These are phyloP conservation scores for Eublepharis macularius DNA, from an alignment of 2,113 vertebrate species.

Conservation along the genomic window DNA sequence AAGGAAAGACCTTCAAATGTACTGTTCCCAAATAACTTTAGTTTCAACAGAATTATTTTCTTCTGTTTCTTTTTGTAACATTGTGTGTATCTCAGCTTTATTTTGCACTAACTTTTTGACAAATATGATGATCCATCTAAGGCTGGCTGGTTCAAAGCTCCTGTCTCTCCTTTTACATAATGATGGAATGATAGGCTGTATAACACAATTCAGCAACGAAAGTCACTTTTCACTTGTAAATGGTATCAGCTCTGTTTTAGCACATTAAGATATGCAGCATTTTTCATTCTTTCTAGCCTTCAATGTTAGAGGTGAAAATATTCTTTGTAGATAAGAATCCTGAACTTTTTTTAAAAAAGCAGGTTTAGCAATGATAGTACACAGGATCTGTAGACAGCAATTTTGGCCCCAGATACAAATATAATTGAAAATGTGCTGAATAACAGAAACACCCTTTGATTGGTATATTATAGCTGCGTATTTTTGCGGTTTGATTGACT, in stretches of 20 bases:
- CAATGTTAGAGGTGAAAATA: background rate
- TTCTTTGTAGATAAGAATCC: background rate
- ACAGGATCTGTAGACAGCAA: background rate
- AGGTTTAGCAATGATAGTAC: background rate
- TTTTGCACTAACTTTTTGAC: constrained; percentile 34
- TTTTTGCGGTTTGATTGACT: background rate
- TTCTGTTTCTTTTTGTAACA: background rate
- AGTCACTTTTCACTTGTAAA: constrained; percentile 4
- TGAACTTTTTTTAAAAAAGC: background rate
- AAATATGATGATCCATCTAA: constrained; percentile 11
- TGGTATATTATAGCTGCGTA: background rate
- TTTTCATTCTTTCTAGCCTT: background rate
- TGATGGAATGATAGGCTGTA: constrained; percentile 9
- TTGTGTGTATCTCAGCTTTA: background rate
- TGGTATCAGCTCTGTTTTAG: constrained; percentile 1
- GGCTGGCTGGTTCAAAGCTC: background rate
- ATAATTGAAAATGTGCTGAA: background rate
- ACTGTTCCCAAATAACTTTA: constrained; percentile 25
- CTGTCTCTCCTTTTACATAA: background rate
- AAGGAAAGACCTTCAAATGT: background rate
- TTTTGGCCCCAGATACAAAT: background rate
- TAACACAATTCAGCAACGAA: background rate
- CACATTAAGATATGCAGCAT: background rate
- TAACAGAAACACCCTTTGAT: background rate
- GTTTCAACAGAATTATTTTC: constrained; percentile 22